Percentiles rank a stretch among this genome's conserved stretches.
Evolutionary conservation across 2,797 vertebrate species (phyloP).

Genomic region (Arctocebus calabarensis): DNA sequence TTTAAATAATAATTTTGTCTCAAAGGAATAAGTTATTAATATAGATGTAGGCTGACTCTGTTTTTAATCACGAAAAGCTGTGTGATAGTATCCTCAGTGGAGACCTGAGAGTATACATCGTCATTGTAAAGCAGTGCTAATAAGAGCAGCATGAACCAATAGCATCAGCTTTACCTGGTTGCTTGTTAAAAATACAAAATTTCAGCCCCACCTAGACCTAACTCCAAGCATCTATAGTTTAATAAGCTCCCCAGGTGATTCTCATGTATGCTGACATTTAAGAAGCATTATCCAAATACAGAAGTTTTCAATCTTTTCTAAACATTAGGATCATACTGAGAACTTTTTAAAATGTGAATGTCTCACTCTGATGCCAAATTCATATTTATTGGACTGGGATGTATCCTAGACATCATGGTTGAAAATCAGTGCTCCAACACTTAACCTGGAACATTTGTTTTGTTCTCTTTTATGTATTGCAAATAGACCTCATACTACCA

Average conservation of each 20-base stretch:
- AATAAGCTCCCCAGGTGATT: slow-evolving; percentile 37
- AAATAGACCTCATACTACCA: background rate
- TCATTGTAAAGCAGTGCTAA: background rate
- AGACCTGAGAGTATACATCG: background rate
- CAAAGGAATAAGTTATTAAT: background rate
- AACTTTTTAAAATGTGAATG: slow-evolving; percentile 17
- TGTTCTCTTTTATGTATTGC: slow-evolving; percentile 13
- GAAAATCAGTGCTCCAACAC: background rate
- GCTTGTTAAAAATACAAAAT: slow-evolving; percentile 51
- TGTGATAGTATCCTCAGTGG: background rate
- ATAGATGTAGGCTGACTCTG: background rate
- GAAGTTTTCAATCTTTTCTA: background rate
- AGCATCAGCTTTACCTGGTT: background rate
- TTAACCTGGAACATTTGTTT: background rate
- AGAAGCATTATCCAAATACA: background rate
- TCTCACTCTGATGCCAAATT: slow-evolving; percentile 1
- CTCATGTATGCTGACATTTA: background rate
- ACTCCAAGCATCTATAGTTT: background rate
- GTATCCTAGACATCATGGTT: background rate
- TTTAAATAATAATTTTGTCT: slow-evolving; percentile 16
- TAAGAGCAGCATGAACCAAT: background rate
- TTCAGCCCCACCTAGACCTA: background rate
- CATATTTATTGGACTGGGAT: background rate
- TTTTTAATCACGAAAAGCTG: slow-evolving; percentile 1
- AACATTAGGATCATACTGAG: background rate